Evolutionary conservation across 2,888 invertebrate species (phyloP), one percentile per base, ranked within the genome.

Genomic region (Cylloceria caligata): DNA sequence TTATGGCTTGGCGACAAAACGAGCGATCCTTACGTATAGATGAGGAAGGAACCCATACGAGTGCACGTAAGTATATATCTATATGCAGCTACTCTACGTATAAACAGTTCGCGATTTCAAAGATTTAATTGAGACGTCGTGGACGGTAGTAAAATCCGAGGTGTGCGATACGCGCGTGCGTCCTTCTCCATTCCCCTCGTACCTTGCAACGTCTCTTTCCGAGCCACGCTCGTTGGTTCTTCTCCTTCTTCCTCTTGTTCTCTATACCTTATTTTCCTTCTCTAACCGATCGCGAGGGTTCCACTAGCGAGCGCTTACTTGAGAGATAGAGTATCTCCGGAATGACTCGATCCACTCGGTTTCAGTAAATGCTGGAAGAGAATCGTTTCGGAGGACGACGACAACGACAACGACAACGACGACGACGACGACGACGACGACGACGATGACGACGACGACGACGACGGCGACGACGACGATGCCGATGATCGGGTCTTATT

Each of bases 121-220:
- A 85, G 84, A 86, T 89, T 90, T 90, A 90, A 90, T 90, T 89
- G 89, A 90, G 89, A 90, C 87, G 88, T 89, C 84, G 71, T 64
- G 57, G 68, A 83, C 68, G 89, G 84, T 72, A 87, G 85, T 89
- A 88, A 89, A 89, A 87, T 81, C 72, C 79, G 30, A 79, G 75
- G 79, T 75, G 82, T 76, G 82, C 82, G 79, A 83, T 79, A 76
- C 74, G 76, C 69, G 30, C 34, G 47, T 47, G 55, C 24, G 45
- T 57, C 42, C 21, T 36, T 42, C 57, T 42, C 65, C 68, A 65
- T 76, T 27, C 16, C n/a, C 74, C 78, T 60, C 67, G 62, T 76
- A 62, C 55, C 52, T 49, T 47, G 52, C 27, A 34, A 65, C 55
- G 74, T 81, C 78, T 47, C 60, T 36, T 16, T 74, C 69, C 47